Evolutionary conservation across 2,797 vertebrate species (phyloP).

Genomic region (Podarcis lilfordi): DNA sequence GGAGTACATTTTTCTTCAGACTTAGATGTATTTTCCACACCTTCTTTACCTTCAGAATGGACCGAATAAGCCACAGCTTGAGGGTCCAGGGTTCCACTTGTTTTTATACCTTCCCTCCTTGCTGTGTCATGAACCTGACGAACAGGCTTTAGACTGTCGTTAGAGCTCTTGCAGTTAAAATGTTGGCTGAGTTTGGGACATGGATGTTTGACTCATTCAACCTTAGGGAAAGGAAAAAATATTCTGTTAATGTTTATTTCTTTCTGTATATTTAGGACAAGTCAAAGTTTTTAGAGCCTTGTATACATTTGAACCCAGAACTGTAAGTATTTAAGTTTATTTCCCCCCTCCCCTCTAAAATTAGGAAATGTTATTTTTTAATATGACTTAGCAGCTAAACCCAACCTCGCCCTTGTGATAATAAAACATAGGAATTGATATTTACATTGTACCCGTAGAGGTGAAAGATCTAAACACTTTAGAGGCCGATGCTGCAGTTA

Average conservation of each 20-base stretch:
- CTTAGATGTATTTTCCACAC: too few species aligned
- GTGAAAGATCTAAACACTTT: neutral
- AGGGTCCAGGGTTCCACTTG: neutral
- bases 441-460: neutral
- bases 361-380: neutral
- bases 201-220: neutral
- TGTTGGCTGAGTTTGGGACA: neutral
- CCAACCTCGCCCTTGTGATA: neutral
- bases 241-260: slow-evolving; percentile 7
- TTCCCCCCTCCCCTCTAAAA: neutral
- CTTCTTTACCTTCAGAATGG: neutral
- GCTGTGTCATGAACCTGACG: too few species aligned
- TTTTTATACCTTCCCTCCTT: neutral
- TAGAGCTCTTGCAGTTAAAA: neutral
- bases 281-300: slow-evolving; percentile 96
- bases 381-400: neutral
- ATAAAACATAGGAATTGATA: neutral
- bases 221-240: neutral
- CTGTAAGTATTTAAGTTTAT: slow-evolving; percentile 83
- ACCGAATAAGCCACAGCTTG: neutral
- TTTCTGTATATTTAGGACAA: slow-evolving; percentile 82
- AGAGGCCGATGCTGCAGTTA: neutral
- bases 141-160: too few species aligned
- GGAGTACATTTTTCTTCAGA: too few species aligned
- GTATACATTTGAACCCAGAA: slow-evolving; percentile 96